Percentiles rank a stretch among this genome's conserved stretches.
Evolutionary conservation across 2,113 vertebrate species (phyloP).

Genomic region (Cyprinodon brontotheroides): DNA sequence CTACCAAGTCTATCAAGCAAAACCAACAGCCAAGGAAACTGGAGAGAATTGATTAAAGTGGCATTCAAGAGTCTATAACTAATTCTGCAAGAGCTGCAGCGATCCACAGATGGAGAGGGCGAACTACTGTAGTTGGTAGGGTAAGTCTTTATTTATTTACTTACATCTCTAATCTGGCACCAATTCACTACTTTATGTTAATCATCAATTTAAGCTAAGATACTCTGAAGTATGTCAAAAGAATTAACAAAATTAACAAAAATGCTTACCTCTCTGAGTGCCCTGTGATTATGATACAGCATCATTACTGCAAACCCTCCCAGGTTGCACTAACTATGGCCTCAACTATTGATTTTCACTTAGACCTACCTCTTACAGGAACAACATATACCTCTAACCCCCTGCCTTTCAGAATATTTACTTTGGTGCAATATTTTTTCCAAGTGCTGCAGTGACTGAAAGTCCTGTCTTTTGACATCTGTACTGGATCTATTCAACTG

Average conservation of each 20-base stretch:
- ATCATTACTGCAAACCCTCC: conserved; percentile 58
- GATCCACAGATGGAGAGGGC: neutral
- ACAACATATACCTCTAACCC: conserved; percentile 68
- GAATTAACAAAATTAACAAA: conserved; percentile 24
- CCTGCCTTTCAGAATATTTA: conserved; percentile 74
- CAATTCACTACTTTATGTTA: neutral
- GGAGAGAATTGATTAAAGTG: neutral
- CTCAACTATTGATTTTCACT: conserved; percentile 81
- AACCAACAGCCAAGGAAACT: neutral
- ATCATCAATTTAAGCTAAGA: neutral
- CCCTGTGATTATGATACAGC: conserved; percentile 32
- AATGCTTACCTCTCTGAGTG: conserved; percentile 47
- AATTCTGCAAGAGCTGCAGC: neutral
- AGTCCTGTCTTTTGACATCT: conserved; percentile 68
- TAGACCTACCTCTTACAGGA: conserved; percentile 64
- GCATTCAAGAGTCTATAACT: neutral
- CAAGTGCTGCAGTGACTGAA: conserved; percentile 52
- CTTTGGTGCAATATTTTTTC: conserved; percentile 73
- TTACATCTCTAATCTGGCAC: neutral
- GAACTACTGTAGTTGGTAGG: neutral
- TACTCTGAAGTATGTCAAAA: neutral
- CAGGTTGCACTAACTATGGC: conserved; percentile 41
- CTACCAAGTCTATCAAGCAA: neutral
- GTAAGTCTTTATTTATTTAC: no score
- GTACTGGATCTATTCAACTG: conserved; percentile 64